Evolutionary conservation across 2,113 vertebrate genomes (phyloP), one percentile per base, ranked within the genome.

Genomic region (Paramisgurnus dabryanus): DNA sequence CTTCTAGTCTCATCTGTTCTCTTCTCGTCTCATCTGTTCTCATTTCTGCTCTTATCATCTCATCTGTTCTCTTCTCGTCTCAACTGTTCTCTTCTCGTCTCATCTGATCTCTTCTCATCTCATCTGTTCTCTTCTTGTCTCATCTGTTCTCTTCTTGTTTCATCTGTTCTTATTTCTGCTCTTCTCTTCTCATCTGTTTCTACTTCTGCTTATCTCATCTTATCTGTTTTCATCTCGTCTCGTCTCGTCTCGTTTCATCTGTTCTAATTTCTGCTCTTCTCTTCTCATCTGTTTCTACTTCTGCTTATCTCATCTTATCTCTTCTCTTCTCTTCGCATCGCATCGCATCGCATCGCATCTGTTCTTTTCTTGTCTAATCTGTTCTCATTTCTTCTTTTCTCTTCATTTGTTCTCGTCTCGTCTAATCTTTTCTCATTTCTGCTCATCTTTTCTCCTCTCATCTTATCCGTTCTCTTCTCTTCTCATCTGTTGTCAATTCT

Each of bases 371-470:
- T 4, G 6, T 13, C 27, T n/a, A 1, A 2, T 39, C 8, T 74
- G 12, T 17, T 79, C 76, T 81, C 82, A 27, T 12, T 2, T 13
- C 80, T 0, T 49, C 7, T 49, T 49, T 9, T 49, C 27, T 34
- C 2, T 34, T 34, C 4, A 40, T 5, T 17, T 74, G 6, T 18
- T 12, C 5, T 76, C 15, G 5, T 6, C 27, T 34, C 27, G 3
- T 65, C 10, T 49, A 11, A 13, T 47, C 18, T 8, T 3, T 41
- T 40, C 57, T 58, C 6, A 15, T 41, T 17, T n/a, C 22, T 55
- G 34, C 47, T 39, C 18, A 7, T 53, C 27, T 22, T 13, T 2
- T 0, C 6, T 49, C 8, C 3, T 49, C 15, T 41, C 13, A 9
- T 40, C 2, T 63, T 39, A 12, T 18, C 7, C 3, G 10, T 22